A percentile compares a stretch with the other conserved stretches of the same genome.
These are phyloP conservation scores for Cheilosia vernalis DNA, from an alignment of 2,888 invertebrate genomes.

Conservation along the genomic window DNA sequence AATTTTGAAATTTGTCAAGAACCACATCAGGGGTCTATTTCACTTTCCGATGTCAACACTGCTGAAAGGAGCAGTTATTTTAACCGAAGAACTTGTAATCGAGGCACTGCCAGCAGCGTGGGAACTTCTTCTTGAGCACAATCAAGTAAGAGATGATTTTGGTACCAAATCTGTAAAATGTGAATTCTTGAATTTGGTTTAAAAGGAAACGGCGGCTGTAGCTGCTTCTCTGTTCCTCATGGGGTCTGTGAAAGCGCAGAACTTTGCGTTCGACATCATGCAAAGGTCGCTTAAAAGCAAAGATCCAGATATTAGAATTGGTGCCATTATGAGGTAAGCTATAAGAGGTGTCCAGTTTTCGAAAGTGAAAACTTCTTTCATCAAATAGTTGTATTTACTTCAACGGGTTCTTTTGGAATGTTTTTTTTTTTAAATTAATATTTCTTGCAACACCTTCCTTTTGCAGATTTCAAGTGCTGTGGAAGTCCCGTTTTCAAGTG, in stretches of 20 bases:
- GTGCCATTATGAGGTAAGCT: slow-evolving; percentile 89
- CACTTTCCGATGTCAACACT: slow-evolving; percentile 94
- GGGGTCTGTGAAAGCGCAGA: slow-evolving; percentile 95
- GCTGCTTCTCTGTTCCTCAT: slow-evolving; percentile 96
- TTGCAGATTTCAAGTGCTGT: slow-evolving; percentile 93
- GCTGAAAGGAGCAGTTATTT: slow-evolving; percentile 94
- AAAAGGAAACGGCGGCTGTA: slow-evolving; percentile 90
- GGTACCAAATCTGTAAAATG: not conserved
- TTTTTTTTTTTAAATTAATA: too few species aligned
- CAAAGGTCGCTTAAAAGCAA: slow-evolving; percentile 93
- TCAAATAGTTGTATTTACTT: too few species aligned
- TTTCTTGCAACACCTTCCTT: too few species aligned
- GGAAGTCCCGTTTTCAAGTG: slow-evolving; percentile 98
- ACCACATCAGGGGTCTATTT: slow-evolving; percentile 92
- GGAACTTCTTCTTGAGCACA: slow-evolving; percentile 97
- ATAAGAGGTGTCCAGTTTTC: not conserved
- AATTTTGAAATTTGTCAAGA: slow-evolving; percentile 91
- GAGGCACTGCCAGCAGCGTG: slow-evolving; percentile 96
- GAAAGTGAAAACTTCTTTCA: not conserved
- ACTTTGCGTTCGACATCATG: slow-evolving; percentile 95
- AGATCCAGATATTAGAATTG: slow-evolving; percentile 92
- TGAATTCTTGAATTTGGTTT: not conserved
- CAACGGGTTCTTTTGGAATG: too few species aligned
- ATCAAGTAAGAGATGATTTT: slow-evolving; percentile 81
- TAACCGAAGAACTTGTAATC: slow-evolving; percentile 93